A percentile compares a stretch with the other conserved stretches of the same genome.
Evolutionary conservation across 2,797 vertebrate species (phyloP).

Genomic region (Karalla daura): DNA sequence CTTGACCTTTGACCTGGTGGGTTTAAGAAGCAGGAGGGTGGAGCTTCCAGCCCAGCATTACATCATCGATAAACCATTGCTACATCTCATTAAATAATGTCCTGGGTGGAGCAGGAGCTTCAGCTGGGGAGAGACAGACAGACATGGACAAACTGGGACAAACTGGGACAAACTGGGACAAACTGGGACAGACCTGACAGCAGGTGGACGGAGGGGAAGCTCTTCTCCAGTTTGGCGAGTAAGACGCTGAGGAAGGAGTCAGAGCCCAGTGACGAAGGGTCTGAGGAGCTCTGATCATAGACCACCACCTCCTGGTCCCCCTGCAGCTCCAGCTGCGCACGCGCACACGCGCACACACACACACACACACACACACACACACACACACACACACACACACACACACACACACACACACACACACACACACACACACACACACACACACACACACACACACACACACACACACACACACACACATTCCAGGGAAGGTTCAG

Average conservation of each 20-base stretch:
- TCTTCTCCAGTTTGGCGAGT: slow-evolving; percentile 92
- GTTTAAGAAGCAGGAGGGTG: slow-evolving; percentile 47
- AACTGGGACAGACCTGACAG: slow-evolving; percentile 87
- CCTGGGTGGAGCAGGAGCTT: slow-evolving; percentile 20
- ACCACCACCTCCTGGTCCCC: slow-evolving; percentile 90
- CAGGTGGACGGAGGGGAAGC: slow-evolving; percentile 90
- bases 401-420: background rate
- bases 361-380: background rate
- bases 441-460: slow-evolving; percentile 2
- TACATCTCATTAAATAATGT: slow-evolving; percentile 69
- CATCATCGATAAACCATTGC: no score
- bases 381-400: background rate
- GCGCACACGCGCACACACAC: slow-evolving; percentile 25
- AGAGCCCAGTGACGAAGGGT: slow-evolving; percentile 83
- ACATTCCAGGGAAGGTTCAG: no score
- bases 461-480: background rate
- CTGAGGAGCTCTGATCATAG: slow-evolving; percentile 93
- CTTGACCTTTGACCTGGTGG: slow-evolving; percentile 22
- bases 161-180: no score
- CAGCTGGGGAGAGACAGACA: no score
- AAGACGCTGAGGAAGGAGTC: slow-evolving; percentile 94
- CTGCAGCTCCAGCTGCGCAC: slow-evolving; percentile 90
- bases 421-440: slow-evolving; percentile 4
- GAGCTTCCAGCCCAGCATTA: slow-evolving; percentile 52
- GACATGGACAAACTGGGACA: no score